Evolutionary conservation across 2,113 vertebrate species (phyloP), one percentile per base, ranked within the genome.

Genomic region (Mustela nigripes): DNA sequence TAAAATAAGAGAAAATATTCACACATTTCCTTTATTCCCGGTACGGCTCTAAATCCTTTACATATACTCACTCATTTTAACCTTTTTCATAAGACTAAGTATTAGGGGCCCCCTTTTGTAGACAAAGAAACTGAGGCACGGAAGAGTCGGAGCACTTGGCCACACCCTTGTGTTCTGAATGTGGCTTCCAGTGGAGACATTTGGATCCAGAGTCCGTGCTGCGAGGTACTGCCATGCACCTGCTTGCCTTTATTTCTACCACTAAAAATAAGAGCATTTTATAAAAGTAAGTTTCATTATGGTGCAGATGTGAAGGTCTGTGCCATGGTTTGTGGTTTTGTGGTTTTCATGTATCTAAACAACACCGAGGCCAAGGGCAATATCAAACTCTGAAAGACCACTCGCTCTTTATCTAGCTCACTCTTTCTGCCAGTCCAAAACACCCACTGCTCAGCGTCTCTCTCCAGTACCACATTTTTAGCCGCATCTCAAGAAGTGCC

Each of bases 1-100:
- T 45, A 96, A 83, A 90, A 2, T 71, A 74, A 53, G 2, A 78
- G n/a, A 15, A 95, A 91, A 50, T 48, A 85, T 18, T 65, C 33
- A 39, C 7, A 65, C 4, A 88, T 36, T 79, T 69, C 11, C n/a
- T 90, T 4, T 45, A 79, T 65, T 73, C 16, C 11, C 21, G 19
- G 10, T 63, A 36, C 5, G 33, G 0, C 67, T 78, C 1, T 73
- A 73, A 96, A 60, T 33, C 56, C 11, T 87, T 36, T 65, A 19
- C 1, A 15, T 14, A 16, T 36, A 24, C 48, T 78, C 58, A 88
- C 2, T 36, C 8, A 73, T 36, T 76, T 71, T 76, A 81, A 26
- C 71, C 14, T 56, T 88, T 71, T 62, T 48, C 26, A 9, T n/a
- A 89, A 22, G n/a, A 4, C n/a, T 42, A 65, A 9, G 15, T 60